Evolutionary conservation across 2,797 vertebrate genomes (phyloP).

Genomic region (Notolepis coatsorum): DNA sequence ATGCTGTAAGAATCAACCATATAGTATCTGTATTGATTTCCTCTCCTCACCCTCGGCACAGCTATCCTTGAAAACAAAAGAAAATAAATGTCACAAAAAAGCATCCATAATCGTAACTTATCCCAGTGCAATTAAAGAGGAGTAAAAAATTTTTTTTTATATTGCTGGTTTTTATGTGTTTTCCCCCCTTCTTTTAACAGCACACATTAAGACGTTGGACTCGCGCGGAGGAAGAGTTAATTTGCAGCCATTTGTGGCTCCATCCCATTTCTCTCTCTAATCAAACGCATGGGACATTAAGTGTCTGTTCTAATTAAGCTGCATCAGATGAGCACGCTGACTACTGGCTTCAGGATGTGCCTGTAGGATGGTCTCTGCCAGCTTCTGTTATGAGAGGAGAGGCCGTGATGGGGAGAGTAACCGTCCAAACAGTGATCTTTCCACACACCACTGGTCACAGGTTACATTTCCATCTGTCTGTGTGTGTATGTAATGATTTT

Average conservation of each 20-base stretch:
- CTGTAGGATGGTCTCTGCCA: slow-evolving; percentile 15
- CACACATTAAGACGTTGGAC: slow-evolving; percentile 49
- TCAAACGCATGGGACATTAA: slow-evolving; percentile 55
- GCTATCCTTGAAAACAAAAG: too few relatives aligned
- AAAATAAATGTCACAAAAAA: slow-evolving; percentile 22
- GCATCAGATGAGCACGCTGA: slow-evolving; percentile 32
- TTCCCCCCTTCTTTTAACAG: slow-evolving; percentile 47
- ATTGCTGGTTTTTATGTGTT: slow-evolving; percentile 44
- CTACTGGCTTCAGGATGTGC: slow-evolving; percentile 31
- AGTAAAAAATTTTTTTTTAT: slow-evolving; percentile 46
- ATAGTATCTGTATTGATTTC: too few relatives aligned
- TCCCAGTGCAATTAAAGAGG: slow-evolving; percentile 48
- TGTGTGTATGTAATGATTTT: not conserved
- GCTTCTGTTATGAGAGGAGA: slow-evolving; percentile 6
- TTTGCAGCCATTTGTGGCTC: slow-evolving; percentile 38
- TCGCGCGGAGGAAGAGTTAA: slow-evolving; percentile 40
- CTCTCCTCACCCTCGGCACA: too few relatives aligned
- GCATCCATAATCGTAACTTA: slow-evolving; percentile 48
- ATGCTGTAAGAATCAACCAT: slow-evolving; percentile 26
- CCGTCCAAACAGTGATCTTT: not conserved
- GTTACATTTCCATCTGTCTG: not conserved
- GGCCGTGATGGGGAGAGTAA: not conserved
- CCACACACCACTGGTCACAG: not conserved
- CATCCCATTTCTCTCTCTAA: slow-evolving; percentile 50
- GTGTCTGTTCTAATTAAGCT: slow-evolving; percentile 57